phyloP scores from a whole-genome alignment of 2,113 vertebrate species.

The Todiramphus saurophagus region DNA sequence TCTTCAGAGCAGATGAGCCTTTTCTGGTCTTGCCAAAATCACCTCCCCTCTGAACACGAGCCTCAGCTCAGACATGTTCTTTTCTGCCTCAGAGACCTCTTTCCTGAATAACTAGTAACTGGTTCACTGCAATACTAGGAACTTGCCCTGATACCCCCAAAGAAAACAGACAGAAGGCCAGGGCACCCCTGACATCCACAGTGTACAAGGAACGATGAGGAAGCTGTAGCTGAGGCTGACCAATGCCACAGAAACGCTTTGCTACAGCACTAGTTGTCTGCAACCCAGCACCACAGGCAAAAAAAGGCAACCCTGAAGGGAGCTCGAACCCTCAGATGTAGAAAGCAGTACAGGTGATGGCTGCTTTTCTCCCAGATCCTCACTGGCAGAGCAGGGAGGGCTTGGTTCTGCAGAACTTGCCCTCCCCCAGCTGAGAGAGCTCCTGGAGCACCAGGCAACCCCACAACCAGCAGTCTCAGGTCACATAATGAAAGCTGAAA shows the following conservation, averaged over 20 bases:
- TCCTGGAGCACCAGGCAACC: not conserved
- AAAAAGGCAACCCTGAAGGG: not conserved
- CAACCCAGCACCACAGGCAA: not conserved
- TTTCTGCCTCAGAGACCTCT: not conserved
- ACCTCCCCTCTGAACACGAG: not conserved
- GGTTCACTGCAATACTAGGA: too few relatives aligned
- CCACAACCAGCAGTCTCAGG: not conserved
- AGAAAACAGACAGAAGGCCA: not conserved
- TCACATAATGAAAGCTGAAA: not conserved
- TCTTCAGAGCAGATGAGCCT: not conserved
- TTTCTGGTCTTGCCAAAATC: not conserved
- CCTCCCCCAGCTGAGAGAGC: not conserved
- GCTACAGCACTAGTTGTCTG: not conserved
- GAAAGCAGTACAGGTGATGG: not conserved
- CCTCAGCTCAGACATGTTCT: not conserved
- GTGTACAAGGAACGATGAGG: not conserved
- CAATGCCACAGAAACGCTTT: not conserved
- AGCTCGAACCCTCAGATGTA: not conserved
- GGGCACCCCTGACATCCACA: not conserved
- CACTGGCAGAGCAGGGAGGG: not conserved
- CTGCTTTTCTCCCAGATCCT: not conserved
- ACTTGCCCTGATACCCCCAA: not conserved
- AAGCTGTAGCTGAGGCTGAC: not conserved
- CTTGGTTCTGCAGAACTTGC: fast-evolving
- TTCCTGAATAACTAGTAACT: not conserved